Evolutionary conservation across 2,888 invertebrate genomes (phyloP).

Genomic region (Drosophila mercatorum): DNA sequence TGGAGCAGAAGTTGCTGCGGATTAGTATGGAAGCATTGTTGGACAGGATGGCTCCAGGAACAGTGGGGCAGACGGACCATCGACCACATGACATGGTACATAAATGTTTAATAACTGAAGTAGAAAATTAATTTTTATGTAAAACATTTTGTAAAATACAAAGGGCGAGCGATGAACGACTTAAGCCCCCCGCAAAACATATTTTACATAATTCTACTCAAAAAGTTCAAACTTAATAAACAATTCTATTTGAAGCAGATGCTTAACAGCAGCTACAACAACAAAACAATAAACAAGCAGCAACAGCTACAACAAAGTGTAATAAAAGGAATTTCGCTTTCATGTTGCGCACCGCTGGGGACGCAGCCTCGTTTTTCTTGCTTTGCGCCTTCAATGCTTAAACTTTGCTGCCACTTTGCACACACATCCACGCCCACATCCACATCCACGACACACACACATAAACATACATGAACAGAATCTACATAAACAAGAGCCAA

Average conservation of each 20-base stretch:
- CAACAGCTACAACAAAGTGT: slow-evolving; percentile 50
- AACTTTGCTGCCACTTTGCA: slow-evolving; percentile 57
- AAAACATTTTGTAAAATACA: slow-evolving; percentile 36
- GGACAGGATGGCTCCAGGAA: not conserved
- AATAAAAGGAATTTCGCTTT: slow-evolving; percentile 77
- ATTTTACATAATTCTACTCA: slow-evolving; percentile 74
- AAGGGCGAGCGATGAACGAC: slow-evolving; percentile 13
- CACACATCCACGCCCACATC: slow-evolving; percentile 1
- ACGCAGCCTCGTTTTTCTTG: slow-evolving; percentile 29
- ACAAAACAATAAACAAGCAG: slow-evolving; percentile 15
- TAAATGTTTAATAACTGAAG: slow-evolving; percentile 66
- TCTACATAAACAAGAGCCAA: slow-evolving; percentile 42
- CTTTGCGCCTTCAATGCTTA: slow-evolving; percentile 30
- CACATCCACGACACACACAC: not conserved
- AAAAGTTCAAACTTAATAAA: slow-evolving; percentile 72
- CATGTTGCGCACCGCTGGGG: slow-evolving; percentile 63
- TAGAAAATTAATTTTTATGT: slow-evolving; percentile 70
- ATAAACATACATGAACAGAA: not conserved
- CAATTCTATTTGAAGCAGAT: slow-evolving; percentile 75
- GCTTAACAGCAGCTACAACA: slow-evolving; percentile 46
- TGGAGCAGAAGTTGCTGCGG: slow-evolving; percentile 51
- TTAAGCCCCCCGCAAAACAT: slow-evolving; percentile 57
- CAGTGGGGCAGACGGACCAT: slow-evolving; percentile 17
- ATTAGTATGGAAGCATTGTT: slow-evolving; percentile 45
- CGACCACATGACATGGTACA: slow-evolving; percentile 19